Evolutionary conservation across 2,888 invertebrate species (phyloP).

Genomic region (Philhelius pedissequus): DNA sequence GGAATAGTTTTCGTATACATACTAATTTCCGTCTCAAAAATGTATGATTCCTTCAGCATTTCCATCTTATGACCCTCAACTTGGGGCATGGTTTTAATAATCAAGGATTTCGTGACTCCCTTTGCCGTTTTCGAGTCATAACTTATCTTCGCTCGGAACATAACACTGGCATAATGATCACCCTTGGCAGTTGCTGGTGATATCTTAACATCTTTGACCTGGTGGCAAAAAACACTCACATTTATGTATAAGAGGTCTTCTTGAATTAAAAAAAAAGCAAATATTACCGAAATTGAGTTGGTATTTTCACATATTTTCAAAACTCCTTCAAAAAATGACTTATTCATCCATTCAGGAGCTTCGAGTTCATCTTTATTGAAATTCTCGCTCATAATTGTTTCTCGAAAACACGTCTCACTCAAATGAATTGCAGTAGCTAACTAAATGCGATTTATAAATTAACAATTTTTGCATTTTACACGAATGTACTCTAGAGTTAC

Average conservation of each 20-base stretch:
- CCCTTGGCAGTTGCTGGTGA: slow-evolving; percentile 5
- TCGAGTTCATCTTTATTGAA: neutral
- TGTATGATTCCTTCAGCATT: neutral
- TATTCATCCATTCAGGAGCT: slow-evolving; percentile 69
- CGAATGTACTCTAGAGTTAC: neutral
- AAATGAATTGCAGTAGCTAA: neutral
- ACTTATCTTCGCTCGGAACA: slow-evolving; percentile 59
- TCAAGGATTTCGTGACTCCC: neutral
- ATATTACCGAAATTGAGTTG: slow-evolving; percentile 2
- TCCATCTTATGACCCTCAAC: slow-evolving; percentile 20
- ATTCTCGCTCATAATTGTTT: neutral
- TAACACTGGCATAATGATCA: slow-evolving; percentile 70
- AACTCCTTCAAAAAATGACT: slow-evolving; percentile 65
- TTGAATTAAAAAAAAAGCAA: neutral
- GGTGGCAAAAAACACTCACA: neutral
- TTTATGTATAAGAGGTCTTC: neutral
- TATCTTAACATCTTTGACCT: neutral
- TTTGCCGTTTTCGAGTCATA: neutral
- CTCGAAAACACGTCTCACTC: neutral
- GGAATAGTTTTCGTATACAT: slow-evolving; percentile 44
- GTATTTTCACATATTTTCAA: slow-evolving; percentile 58
- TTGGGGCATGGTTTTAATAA: slow-evolving; percentile 15
- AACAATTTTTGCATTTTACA: neutral
- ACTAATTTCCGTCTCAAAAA: slow-evolving; percentile 41
- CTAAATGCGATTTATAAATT: neutral